Percentiles rank a stretch among this genome's conserved stretches.
phyloP scores from a whole-genome alignment of 2,113 vertebrate species.

The Anoura caudifer region DNA sequence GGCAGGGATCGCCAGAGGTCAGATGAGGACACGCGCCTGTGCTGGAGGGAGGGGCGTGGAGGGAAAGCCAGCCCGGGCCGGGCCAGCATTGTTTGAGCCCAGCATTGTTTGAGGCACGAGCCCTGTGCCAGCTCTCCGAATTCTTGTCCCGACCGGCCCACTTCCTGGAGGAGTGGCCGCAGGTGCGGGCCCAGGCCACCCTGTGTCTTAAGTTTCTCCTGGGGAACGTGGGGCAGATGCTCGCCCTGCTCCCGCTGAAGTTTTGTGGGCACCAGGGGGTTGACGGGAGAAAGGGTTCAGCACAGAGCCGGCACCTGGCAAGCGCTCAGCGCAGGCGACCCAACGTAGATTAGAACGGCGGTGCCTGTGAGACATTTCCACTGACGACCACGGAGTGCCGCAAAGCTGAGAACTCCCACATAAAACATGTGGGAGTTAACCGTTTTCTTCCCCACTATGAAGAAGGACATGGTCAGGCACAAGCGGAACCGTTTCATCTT shows the following conservation, averaged over 20 bases:
- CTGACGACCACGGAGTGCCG: neutral
- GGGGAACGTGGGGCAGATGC: neutral
- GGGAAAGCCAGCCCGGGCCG: accelerated
- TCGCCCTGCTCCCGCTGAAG: neutral
- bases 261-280: neutral
- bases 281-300: neutral
- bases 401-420: neutral
- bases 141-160: neutral
- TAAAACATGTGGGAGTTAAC: neutral
- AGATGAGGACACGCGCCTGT: neutral
- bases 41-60: neutral
- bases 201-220: neutral
- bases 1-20: neutral
- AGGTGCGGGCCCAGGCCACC: neutral
- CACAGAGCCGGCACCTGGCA: neutral
- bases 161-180: neutral
- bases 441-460: neutral
- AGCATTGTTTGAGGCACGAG: accelerated
- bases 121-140: neutral
- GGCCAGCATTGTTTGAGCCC: accelerated
- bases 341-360: neutral
- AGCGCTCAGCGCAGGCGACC: neutral
- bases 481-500: neutral
- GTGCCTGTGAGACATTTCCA: neutral
- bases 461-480: neutral